phyloP scores from a whole-genome alignment of 1,140 invertebrate genomes.

The Drosophila burlai region DNA sequence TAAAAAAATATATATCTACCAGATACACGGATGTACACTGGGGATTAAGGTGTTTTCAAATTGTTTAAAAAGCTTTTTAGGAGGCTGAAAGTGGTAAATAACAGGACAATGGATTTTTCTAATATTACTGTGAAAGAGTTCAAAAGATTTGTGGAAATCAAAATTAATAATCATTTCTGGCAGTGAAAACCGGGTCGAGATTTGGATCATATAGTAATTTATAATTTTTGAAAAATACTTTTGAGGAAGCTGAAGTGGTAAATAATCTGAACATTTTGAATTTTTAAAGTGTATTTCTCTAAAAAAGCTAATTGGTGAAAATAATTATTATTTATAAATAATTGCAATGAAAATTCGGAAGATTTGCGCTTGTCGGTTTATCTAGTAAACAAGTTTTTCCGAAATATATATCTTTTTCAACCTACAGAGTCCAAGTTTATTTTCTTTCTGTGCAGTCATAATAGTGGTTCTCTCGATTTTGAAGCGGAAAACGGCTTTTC shows the following conservation, averaged over 20 bases:
- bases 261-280: background rate
- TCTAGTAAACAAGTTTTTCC: background rate
- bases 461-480: slow-evolving; percentile 19
- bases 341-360: background rate
- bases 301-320: background rate
- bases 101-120: too few species aligned
- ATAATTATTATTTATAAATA: background rate
- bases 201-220: too few species aligned
- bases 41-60: background rate
- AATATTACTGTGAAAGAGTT: background rate
- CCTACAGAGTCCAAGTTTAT: background rate
- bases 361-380: background rate
- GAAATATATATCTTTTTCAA: too few species aligned
- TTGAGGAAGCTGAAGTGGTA: background rate
- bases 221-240: too few species aligned
- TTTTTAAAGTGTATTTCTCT: background rate
- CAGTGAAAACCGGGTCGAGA: too few species aligned
- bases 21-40: slow-evolving; percentile 4
- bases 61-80: background rate
- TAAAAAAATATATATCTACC: slow-evolving; percentile 1
- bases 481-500: slow-evolving; percentile 45
- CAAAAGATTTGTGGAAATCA: background rate
- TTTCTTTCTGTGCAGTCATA: background rate
- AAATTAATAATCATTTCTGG: background rate
- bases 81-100: background rate